A percentile compares a stretch with the other conserved stretches of the same genome.
phyloP scores from a whole-genome alignment of 37 sponge, comb jelly and placozoan genomes.

The Theonella swinhoei region DNA sequence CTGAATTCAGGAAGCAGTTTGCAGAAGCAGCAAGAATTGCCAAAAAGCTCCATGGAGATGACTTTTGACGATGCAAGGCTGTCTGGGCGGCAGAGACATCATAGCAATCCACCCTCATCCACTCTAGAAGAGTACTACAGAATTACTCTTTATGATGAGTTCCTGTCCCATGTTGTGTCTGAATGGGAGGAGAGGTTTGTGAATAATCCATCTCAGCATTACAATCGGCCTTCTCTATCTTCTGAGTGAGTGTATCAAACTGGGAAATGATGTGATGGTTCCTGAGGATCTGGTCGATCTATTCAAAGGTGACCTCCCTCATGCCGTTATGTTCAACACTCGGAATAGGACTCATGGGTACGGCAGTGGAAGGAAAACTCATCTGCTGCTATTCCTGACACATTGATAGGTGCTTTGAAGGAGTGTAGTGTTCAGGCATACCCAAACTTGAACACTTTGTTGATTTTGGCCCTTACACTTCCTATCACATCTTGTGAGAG shows the following conservation, averaged over 20 bases:
- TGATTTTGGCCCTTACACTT: slow-evolving; percentile 6
- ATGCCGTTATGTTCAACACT: slow-evolving; percentile 16
- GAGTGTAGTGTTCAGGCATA: not conserved
- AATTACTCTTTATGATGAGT: slow-evolving; percentile 44
- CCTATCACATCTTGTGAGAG: too few relatives aligned
- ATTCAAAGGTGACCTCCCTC: slow-evolving; percentile 22
- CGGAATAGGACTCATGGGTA: slow-evolving; percentile 28
- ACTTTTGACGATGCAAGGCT: slow-evolving; percentile 30
- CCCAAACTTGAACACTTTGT: slow-evolving; percentile 6
- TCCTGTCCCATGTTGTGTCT: slow-evolving; percentile 56
- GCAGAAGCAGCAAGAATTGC: slow-evolving; percentile 24
- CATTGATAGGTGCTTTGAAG: slow-evolving; percentile 1
- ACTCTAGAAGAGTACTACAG: slow-evolving; percentile 62
- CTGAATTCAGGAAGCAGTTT: slow-evolving; percentile 23
- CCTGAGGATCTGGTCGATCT: slow-evolving; percentile 10
- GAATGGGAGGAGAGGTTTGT: slow-evolving; percentile 63
- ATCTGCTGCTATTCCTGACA: not conserved
- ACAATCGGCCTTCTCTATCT: slow-evolving; percentile 44
- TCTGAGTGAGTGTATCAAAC: slow-evolving; percentile 38
- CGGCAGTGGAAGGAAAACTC: slow-evolving; percentile 8
- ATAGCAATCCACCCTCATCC: slow-evolving; percentile 29
- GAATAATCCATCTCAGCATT: slow-evolving; percentile 25
- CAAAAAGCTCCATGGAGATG: slow-evolving; percentile 38
- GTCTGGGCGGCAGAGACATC: slow-evolving; percentile 37
- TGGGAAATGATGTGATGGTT: not conserved